Evolutionary conservation across 2,888 invertebrate species (phyloP).

Genomic region (Perithous albicinctus): DNA sequence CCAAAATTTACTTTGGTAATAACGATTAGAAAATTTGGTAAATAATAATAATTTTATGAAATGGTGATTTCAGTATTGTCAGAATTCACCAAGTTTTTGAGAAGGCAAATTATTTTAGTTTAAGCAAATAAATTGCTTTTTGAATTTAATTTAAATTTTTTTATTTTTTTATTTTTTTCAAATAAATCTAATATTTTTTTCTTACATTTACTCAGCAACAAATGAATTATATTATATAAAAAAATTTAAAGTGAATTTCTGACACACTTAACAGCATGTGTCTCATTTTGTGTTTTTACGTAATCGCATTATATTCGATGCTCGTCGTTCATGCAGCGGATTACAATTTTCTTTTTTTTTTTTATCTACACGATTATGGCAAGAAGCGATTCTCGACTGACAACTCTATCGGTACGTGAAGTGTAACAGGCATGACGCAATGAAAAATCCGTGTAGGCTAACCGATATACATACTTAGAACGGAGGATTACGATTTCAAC

Average conservation of each 20-base stretch:
- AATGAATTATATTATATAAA: no score
- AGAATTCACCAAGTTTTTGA: background rate
- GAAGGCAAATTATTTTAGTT: no score
- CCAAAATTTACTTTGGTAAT: background rate
- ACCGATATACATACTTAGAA: background rate
- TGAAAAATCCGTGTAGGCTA: conserved; percentile 38
- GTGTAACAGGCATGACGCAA: conserved; percentile 43
- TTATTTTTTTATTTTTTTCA: no score
- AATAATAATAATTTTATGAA: background rate
- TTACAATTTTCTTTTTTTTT: no score
- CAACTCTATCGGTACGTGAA: conserved; percentile 1
- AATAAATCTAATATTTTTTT: no score
- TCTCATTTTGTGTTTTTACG: background rate
- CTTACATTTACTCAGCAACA: background rate
- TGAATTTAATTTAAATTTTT: no score
- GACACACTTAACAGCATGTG: background rate
- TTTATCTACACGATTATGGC: conserved; percentile 5
- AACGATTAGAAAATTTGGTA: background rate
- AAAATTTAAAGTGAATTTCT: no score
- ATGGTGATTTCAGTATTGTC: background rate
- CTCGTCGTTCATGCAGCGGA: background rate
- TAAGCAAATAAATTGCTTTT: no score
- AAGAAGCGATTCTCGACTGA: conserved; percentile 34
- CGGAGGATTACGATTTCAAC: conserved; percentile 44
- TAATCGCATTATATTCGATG: background rate